phyloP scores from a whole-genome alignment of 2,888 invertebrate genomes.

The Phania funesta region DNA sequence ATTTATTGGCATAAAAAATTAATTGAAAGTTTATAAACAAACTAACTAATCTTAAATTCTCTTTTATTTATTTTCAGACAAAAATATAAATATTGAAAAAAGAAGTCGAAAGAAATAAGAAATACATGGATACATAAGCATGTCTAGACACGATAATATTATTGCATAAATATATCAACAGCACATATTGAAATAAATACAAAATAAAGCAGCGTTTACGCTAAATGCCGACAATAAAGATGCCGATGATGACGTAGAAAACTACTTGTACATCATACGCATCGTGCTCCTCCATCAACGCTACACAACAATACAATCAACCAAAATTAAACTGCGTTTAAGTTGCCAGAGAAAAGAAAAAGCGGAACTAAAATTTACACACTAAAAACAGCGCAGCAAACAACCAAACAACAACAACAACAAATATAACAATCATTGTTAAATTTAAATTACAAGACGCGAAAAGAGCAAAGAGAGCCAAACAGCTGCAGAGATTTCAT shows the following conservation, averaged over 20 bases:
- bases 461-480: not conserved
- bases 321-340: constrained; percentile 35
- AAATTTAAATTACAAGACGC: constrained; percentile 13
- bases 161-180: constrained; percentile 12
- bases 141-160: constrained; percentile 57
- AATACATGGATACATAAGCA: not conserved
- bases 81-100: not conserved
- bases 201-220: not conserved
- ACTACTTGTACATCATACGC: constrained; percentile 26
- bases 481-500: not conserved
- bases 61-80: constrained; percentile 50
- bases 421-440: constrained; percentile 45
- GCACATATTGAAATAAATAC: constrained; percentile 15
- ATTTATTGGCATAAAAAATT: not conserved
- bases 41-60: constrained; percentile 32
- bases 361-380: constrained; percentile 57
- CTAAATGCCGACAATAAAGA: not conserved
- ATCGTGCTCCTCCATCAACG: not conserved
- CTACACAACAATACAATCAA: not conserved
- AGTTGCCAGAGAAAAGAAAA: constrained; percentile 38
- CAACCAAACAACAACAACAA: not conserved
- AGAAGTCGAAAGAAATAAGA: constrained; percentile 11
- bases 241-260: constrained; percentile 8
- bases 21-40: not conserved
- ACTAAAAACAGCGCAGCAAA: not conserved